phyloP scores from a whole-genome alignment of 2,797 vertebrate species.

The Arctocebus calabarensis region DNA sequence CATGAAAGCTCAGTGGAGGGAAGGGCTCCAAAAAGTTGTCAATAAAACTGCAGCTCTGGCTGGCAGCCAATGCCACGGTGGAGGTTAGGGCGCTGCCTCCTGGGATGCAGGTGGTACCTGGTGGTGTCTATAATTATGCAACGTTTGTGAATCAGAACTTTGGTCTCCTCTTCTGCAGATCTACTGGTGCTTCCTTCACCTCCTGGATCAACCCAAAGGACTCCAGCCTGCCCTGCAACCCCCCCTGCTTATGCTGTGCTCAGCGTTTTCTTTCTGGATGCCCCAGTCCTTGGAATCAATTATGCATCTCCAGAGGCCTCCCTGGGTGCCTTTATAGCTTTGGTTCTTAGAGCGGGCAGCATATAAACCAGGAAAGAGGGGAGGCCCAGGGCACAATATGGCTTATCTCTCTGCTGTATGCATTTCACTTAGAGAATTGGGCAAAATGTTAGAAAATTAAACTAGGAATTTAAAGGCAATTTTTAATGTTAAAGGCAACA shows the following conservation, averaged over 20 bases:
- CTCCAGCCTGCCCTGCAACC: not conserved
- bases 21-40: conserved; percentile 58
- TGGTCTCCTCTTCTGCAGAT: not conserved
- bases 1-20: conserved; percentile 13
- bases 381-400: not conserved
- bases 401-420: not conserved
- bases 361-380: not conserved
- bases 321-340: not conserved
- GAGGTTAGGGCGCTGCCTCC: not conserved
- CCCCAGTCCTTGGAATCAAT: not conserved
- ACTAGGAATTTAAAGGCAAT: not conserved
- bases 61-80: conserved; percentile 58
- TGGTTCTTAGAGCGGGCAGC: not conserved
- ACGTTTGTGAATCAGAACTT: conserved; percentile 1
- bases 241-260: not conserved
- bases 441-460: not conserved
- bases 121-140: conserved; percentile 29
- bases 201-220: not conserved
- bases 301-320: not conserved
- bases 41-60: conserved; percentile 62
- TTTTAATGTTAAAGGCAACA: not conserved
- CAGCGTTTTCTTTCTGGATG: not conserved
- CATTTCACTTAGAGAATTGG: not conserved
- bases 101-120: not conserved
- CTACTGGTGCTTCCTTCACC: not conserved